Evolutionary conservation across 2,113 vertebrate genomes (phyloP), one percentile per base, ranked within the genome.

Genomic region (Procavia capensis): DNA sequence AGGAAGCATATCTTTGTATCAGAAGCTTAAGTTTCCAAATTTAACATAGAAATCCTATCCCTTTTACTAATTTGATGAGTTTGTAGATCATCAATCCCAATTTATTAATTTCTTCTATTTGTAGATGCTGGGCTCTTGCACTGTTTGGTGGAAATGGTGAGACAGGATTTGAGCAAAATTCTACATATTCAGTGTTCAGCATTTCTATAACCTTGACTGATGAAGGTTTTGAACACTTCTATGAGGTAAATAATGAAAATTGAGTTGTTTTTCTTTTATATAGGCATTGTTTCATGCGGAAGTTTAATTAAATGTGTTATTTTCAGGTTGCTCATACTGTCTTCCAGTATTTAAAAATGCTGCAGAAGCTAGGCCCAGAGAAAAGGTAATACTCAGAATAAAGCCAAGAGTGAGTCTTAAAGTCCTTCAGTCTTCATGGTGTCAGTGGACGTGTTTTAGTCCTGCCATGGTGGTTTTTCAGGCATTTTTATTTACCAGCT

Each of bases 311-410:
- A 19, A 47, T 96, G 85, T 97, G 94, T 95, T 96, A 36, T 82
- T 97, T 98, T 90, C 97, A 99, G 99, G 99, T 99, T 97, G 99
- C 99, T 94, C 98, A 99, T 27, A 96, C 99, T 85, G 99, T 99
- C 72, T 99, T 99, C 96, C 99, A 99, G 98, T 99, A 99, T 57
- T 98, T 99, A 98, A 99, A 99, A 98, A 99, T 99, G 99, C 98
- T 99, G 93, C 99, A 99, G 98, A 98, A 98, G 2, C 98, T 99
- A 41, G 99, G 99, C 66, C 99, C 99, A 76, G 99, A 99, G 90
- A 98, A 99, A 98, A 99, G 99, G 99, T 98, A 98, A 97, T 95
- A 86, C 47, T 16, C 70, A 74, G 79, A 90, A 87, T 91, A 64
- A 76, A 66, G 24, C 68, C 31, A 45, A 34, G 31, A 79, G n/a